Base-by-base conservation (phyloP, 2,797 vertebrate genomes). In the Somateria mollissima region DNA sequence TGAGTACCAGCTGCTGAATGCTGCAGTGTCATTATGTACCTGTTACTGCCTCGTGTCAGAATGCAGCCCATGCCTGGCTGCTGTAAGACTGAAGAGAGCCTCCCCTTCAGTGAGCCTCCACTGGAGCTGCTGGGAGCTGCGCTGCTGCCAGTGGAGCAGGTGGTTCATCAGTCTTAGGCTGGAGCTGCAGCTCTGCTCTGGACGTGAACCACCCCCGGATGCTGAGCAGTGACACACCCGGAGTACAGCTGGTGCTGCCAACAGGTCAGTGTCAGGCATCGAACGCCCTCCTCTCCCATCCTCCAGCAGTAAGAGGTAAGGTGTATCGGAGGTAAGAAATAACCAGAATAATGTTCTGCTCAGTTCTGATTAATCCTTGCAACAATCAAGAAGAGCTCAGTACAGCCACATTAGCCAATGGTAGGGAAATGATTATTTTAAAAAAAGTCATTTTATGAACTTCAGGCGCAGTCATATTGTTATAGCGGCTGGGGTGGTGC, bases 401-500 rank as follows among this genome's bases (percentile, higher is more conserved):
- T 90, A 30, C 13, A 30, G 41, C 34, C 45, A 16, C 28, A 17
- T 8, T 56, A 84, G 65, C n/a, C 69, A 32, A 6, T 4, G 6
- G n/a, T 66, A 34, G 13, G 49, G 37, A 54, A 66, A 49, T 22
- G 21, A 49, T 11, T 49, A 49, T 49, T 10, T n/a, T 36, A 36
- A 92, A 62, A 8, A 43, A 72, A 45, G 45, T 45, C 30, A 67
- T 21, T 18, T 21, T 36, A 34, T 18, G 15, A 51, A 28, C 6
- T 53, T 54, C 6, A 73, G 76, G 15, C 4, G 69, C n/a, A 20
- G 45, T 9, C 15, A 21, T 20, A 30, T 19, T 91, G 60, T 82
- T 97, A 97, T 77, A 98, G 22, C 65, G 97, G 97, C 91, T 98
- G 98, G 18, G 99, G 99, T 86, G 98, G 97, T 34, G 97, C 98